Evolutionary conservation across 2,113 vertebrate genomes (phyloP).

Genomic region (Chinchilla lanigera): DNA sequence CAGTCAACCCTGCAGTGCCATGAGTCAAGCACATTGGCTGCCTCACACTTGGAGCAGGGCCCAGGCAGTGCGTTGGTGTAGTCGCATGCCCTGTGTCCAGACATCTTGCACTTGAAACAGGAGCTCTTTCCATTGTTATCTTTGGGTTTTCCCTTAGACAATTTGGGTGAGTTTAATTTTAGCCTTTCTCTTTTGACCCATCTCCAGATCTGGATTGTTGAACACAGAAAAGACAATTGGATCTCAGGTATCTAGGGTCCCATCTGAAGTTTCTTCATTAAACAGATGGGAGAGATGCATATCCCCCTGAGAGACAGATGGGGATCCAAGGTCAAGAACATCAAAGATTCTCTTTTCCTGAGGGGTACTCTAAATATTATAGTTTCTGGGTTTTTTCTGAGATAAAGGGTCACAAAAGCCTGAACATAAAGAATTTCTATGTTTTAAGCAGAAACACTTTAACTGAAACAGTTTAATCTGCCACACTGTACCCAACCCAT

Average conservation of each 20-base stretch:
- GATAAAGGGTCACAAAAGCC: background rate
- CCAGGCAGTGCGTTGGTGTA: too few species aligned
- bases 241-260: too few species aligned
- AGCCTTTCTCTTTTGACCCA: background rate
- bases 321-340: background rate
- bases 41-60: too few species aligned
- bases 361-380: background rate
- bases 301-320: background rate
- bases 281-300: too few species aligned
- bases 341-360: background rate
- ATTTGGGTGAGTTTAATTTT: background rate
- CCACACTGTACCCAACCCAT: background rate
- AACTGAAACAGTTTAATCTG: background rate
- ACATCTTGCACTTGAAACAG: background rate
- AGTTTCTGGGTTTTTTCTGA: background rate
- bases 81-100: background rate
- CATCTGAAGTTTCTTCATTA: too few species aligned
- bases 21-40: background rate
- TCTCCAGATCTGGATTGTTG: too few species aligned
- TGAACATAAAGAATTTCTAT: background rate
- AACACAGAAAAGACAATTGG: too few species aligned
- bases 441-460: background rate
- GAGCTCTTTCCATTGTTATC: background rate
- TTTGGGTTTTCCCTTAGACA: background rate
- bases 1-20: background rate